Conservation (phyloP, 2,113 vertebrate species). For the Pygoscelis adeliae region DNA sequence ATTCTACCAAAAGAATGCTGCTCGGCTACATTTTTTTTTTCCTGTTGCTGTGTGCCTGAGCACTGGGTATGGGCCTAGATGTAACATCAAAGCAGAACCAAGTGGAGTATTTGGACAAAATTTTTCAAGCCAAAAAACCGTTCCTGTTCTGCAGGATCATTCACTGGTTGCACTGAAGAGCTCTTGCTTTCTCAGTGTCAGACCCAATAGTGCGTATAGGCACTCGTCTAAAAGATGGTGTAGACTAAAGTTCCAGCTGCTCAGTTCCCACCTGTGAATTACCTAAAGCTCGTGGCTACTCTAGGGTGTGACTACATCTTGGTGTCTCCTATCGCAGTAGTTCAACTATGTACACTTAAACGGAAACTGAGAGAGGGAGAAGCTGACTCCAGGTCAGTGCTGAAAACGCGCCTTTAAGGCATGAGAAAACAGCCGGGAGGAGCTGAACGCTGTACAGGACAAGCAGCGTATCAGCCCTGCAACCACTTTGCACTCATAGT, state of each 20-base stretch:
- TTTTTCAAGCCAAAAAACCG: neutral
- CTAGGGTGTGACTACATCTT: fast-evolving
- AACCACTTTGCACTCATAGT: neutral
- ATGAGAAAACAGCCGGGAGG: neutral
- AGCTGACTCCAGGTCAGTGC: neutral
- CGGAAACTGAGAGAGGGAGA: neutral
- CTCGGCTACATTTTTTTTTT: neutral
- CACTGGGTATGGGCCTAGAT: neutral
- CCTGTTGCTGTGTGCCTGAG: neutral
- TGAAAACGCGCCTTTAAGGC: neutral
- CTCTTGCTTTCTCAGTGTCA: neutral
- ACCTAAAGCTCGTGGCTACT: neutral
- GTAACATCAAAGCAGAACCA: neutral
- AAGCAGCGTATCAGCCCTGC: neutral
- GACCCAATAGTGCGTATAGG: fast-evolving
- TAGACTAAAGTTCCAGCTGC: neutral
- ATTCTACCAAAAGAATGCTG: neutral
- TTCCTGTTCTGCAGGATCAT: neutral
- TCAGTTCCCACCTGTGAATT: neutral
- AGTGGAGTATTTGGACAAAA: neutral
- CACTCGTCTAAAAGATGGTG: neutral
- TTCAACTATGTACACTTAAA: too few species aligned
- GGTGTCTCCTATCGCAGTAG: neutral
- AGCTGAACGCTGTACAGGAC: neutral
- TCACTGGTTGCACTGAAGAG: neutral